Base-by-base conservation (phyloP, 1,140 invertebrate genomes). In the Melipona quadrifasciata region DNA sequence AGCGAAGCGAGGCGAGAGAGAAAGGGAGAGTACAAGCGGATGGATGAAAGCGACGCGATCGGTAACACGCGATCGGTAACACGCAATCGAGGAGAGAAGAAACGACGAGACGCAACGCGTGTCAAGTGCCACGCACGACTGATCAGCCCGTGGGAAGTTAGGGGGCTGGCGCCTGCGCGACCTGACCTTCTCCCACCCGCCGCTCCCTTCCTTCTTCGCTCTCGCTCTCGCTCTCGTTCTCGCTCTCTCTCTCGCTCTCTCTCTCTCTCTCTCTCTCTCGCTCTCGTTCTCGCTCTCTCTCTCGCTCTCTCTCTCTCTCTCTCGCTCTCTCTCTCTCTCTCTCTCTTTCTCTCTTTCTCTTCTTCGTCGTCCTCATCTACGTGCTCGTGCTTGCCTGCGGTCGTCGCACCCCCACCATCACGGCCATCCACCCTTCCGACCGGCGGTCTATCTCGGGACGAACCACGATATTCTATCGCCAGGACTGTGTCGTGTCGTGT, bases 71-170 rank as follows among this genome's bases (percentile, higher is more conserved):
- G 39, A 58, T 8, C 31, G 55, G 47, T 39, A 70, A 81, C 34
- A 24, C 3, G 75, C 39, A 6, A 58, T 8, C 68, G 47, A n/a
- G 72, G n/a, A 78, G 16, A 19, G 39, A 57, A 57, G 1, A 58
- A 74, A 73, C 14, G 58, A 51, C 51, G 51, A 51, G 34, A 78
- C n/a, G 67, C 53, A 71, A 90, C 89, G 87, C 89, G 86, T 82
- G 77, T 85, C 70, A 86, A 90, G 86, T 86, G 76, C 75, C 86
- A 88, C 89, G 90, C 89, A 87, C 88, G 90, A 92, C 92, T 92
- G 86, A 87, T 85, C 90, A 79, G 75, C 65, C 57, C 61, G 75
- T 74, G 80, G 85, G 80, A 77, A 86, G 84, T 83, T 86, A 24
- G 58, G 58, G 58, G 86, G 81, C 82, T 78, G 75, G 76, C 91